Base-by-base conservation (phyloP, 2,797 vertebrate genomes). In the Xenopus petersii region DNA sequence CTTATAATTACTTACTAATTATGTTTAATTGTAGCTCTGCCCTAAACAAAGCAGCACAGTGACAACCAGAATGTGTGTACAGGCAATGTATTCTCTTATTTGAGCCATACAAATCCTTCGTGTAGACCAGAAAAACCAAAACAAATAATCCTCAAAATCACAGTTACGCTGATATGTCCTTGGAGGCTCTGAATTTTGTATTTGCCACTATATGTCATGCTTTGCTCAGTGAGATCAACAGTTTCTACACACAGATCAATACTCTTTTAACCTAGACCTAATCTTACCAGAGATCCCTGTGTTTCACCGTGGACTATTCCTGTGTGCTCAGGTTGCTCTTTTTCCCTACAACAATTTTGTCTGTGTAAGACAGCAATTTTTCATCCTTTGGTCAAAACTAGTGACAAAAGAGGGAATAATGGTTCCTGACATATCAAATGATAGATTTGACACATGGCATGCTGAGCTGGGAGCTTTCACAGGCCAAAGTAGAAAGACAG, bases 201-300 rank as follows among this genome's bases (percentile, higher is more conserved):
- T 94, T 94, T 94, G 92, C 93, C 90, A 90, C 93, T 93, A 96
- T 98, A 96, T 97, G 95, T 98, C 96, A 96, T 95, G 87, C 87
- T 89, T 91, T 89, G 91, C 93, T 96, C 93, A 91, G 92, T 94
- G 94, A 95, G 94, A 97, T 96, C 95, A 97, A 96, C 95, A 95
- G 93, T 96, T 95, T 96, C 93, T 92, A 92, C 94, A 94, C 93
- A 94, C 93, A 93, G 94, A 97, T 98, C 95, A 95, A 98, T 98
- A 97, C 93, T 96, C 95, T 94, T 91, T 96, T 95, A 96, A 95
- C 95, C 94, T 91, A 91, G 93, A 93, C 93, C 93, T 95, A 93
- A 95, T 96, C 94, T 92, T 89, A 88, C 86, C 82, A 93, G 92
- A 94, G 92, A 91, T 93, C 93, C 88, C 91, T 80, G 88, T 88